Evolutionary conservation across 1,140 invertebrate species (phyloP), one percentile per base, ranked within the genome.

Genomic region (Pararge aegeria): DNA sequence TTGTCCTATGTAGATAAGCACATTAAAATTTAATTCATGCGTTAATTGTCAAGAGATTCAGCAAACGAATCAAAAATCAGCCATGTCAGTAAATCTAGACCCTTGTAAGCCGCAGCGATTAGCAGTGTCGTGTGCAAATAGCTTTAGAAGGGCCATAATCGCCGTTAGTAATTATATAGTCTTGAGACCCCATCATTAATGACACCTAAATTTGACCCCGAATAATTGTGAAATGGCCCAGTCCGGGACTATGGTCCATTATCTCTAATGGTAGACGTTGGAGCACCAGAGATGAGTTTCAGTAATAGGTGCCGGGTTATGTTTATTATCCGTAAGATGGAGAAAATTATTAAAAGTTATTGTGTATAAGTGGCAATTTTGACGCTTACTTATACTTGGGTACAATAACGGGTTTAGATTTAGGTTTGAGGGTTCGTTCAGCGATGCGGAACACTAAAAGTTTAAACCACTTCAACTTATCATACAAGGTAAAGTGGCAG

Each of bases 171-270:
- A 64, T 56, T 54, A 48, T 51, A 58, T 64, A 15, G 19, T 50
- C 38, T 58, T 51, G 49, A 54, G 42, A 49, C 52, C 50, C n/a
- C 15, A 49, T 54, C 30, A 56, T 61, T 57, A 66, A 66, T 51
- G 64, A 61, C 59, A 66, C 58, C 53, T 58, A 66, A 61, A 66
- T 62, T 51, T 66, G 64, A 66, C 64, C 59, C 59, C 58, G 59
- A 66, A 51, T 68, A 63, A 71, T 68, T 65, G 64, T 64, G 59
- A 71, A 71, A 71, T 66, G 65, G 60, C 30, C 50, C 38, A 50
- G 54, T 40, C 59, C 30, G 51, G 52, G 55, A 46, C 51, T 46
- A 52, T 54, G 61, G 55, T 12, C 65, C 62, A 67, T 71, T 68
- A 71, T 57, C 54, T 19, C 59, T 63, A 57, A 68, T 54, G 65